Conservation (phyloP, 2,888 invertebrate genomes). For the Patella pellucida region DNA sequence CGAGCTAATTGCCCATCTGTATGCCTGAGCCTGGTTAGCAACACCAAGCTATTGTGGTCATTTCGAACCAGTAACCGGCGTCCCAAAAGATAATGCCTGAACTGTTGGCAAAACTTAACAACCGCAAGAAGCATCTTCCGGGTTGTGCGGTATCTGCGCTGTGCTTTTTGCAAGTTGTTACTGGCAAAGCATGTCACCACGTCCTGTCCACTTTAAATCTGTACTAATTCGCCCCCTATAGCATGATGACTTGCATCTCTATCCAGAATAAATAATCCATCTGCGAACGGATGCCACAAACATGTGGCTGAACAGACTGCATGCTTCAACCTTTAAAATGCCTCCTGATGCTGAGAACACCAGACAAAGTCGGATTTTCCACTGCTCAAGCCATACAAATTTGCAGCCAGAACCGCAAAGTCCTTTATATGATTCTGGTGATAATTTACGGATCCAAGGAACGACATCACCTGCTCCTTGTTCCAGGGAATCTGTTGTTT, state of each 20-base stretch:
- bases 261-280: conserved; percentile 34
- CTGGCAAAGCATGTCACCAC: too few relatives aligned
- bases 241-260: conserved; percentile 40
- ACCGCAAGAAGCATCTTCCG: conserved; percentile 38
- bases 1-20: conserved; percentile 36
- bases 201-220: conserved; percentile 38
- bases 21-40: conserved; percentile 34
- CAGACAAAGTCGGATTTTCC: conserved; percentile 21
- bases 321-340: too few relatives aligned
- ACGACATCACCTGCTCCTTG: conserved; percentile 36
- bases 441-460: conserved; percentile 38
- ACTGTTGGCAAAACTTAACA: conserved; percentile 34
- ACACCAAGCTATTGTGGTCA: conserved; percentile 35
- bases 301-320: conserved; percentile 26
- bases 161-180: conserved; percentile 29
- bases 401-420: conserved; percentile 25
- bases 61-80: conserved; percentile 30
- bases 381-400: conserved; percentile 28
- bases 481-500: too few relatives aligned
- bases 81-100: conserved; percentile 36
- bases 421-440: conserved; percentile 33
- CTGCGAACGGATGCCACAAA: conserved; percentile 29
- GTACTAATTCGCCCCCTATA: conserved; percentile 35
- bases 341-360: conserved; percentile 1
- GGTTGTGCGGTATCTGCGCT: conserved; percentile 40